A percentile compares a stretch with the other conserved stretches of the same genome.
These are phyloP conservation scores for Penaeus japonicus DNA, from an alignment of 1,140 invertebrate species.

Conservation along the genomic window DNA sequence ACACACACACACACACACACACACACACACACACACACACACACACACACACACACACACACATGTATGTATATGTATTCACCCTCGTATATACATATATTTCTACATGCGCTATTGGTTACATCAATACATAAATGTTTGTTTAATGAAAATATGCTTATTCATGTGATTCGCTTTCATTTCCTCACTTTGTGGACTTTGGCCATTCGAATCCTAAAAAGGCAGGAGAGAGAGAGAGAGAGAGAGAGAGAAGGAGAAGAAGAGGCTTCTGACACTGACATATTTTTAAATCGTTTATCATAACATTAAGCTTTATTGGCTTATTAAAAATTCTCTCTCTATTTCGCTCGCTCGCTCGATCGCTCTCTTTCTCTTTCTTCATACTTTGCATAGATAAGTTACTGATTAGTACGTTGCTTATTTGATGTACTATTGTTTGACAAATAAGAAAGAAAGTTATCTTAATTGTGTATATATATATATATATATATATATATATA, in stretches of 20 bases:
- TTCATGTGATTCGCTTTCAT: no score
- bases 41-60: no score
- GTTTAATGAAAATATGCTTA: not conserved
- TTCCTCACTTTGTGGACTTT: no score
- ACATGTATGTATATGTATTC: not conserved
- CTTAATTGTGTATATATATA: not conserved
- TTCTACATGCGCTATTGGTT: not conserved
- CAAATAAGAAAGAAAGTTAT: no score
- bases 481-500: not conserved
- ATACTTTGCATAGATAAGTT: not conserved
- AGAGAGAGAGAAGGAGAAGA: not conserved
- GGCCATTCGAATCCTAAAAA: no score
- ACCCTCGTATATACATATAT: not conserved
- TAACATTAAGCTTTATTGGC: not conserved
- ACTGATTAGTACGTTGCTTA: no score
- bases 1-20: no score
- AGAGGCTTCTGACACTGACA: no score
- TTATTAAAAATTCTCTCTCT: not conserved
- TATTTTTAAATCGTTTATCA: not conserved
- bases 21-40: no score
- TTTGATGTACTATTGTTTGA: no score
- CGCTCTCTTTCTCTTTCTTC: not conserved
- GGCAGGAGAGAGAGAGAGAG: not conserved
- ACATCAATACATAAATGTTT: no score
- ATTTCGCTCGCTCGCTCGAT: not conserved